These are phyloP conservation scores for Bombus impatiens DNA, from an alignment of 1,140 invertebrate genomes.

Conservation along the genomic window DNA sequence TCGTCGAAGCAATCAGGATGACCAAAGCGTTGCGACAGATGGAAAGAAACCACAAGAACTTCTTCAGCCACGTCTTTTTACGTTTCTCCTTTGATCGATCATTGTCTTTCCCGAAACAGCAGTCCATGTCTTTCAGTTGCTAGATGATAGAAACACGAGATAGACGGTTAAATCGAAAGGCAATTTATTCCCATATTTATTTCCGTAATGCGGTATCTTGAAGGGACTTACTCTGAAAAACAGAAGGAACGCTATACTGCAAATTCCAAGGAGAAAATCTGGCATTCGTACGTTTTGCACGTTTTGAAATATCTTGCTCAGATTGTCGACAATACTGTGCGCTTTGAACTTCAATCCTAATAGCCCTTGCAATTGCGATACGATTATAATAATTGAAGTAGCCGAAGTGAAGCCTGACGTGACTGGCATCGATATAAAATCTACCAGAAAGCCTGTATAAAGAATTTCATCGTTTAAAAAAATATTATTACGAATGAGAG, in stretches of 20 bases:
- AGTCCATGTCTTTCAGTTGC: conserved; percentile 87
- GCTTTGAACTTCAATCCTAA: conserved; percentile 88
- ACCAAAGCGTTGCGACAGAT: conserved; percentile 90
- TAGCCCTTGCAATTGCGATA: conserved; percentile 93
- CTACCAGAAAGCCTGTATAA: conserved; percentile 92
- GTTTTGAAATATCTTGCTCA: conserved; percentile 85
- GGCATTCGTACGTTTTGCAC: conserved; percentile 82
- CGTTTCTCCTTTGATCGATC: conserved; percentile 28
- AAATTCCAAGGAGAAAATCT: conserved; percentile 86
- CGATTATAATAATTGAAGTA: conserved; percentile 94
- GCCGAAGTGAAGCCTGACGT: conserved; percentile 96
- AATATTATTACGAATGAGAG: neutral
- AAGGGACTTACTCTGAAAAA: conserved; percentile 84
- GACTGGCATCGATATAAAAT: conserved; percentile 96
- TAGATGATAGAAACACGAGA: conserved; percentile 65
- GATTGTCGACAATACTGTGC: conserved; percentile 84
- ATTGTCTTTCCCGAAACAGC: conserved; percentile 71
- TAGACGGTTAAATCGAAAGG: neutral
- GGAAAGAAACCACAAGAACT: conserved; percentile 87
- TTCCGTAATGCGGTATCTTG: conserved; percentile 21
- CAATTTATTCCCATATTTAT: neutral
- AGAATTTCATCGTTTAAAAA: conserved; percentile 2
- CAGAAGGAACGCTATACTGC: conserved; percentile 86
- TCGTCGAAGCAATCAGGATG: conserved; percentile 85
- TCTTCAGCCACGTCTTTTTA: conserved; percentile 76